Evolutionary conservation across 2,113 vertebrate genomes (phyloP).

Genomic region (Xiphias gladius): DNA sequence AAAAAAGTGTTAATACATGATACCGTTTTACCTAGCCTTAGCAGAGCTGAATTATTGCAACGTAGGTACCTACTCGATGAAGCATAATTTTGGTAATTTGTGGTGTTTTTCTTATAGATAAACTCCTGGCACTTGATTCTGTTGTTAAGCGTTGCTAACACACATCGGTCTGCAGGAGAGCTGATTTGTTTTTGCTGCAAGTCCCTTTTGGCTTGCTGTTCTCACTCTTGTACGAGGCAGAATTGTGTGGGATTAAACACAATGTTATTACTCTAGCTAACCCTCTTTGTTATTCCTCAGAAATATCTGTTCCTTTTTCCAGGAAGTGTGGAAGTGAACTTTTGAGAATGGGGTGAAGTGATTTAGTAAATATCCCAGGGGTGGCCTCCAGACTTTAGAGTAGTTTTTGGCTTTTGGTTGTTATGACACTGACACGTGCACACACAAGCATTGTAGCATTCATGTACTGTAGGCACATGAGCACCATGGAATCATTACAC

Average conservation of each 20-base stretch:
- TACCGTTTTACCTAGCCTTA: neutral
- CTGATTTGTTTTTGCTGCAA: constrained; percentile 56
- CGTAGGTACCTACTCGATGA: neutral
- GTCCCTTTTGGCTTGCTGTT: constrained; percentile 35
- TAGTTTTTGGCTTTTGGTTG: constrained; percentile 54
- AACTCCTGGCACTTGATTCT: constrained; percentile 26
- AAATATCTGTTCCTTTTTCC: constrained; percentile 67
- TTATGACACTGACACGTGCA: constrained; percentile 41
- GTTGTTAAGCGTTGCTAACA: constrained; percentile 24
- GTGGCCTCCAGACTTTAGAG: constrained; percentile 66
- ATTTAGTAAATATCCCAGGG: constrained; percentile 73
- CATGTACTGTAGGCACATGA: constrained; percentile 19
- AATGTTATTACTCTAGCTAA: constrained; percentile 67
- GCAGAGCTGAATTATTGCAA: neutral
- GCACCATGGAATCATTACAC: neutral
- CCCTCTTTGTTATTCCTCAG: constrained; percentile 74
- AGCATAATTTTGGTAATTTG: neutral
- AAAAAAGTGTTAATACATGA: neutral
- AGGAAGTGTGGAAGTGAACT: constrained; percentile 79
- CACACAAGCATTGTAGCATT: neutral
- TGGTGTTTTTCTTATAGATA: neutral
- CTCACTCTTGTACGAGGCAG: constrained; percentile 38
- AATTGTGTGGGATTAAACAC: constrained; percentile 71
- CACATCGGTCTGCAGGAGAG: constrained; percentile 38
- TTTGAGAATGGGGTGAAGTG: constrained; percentile 69